Base-by-base conservation (phyloP, 1,140 invertebrate species). In the Drosophila watanabei region DNA sequence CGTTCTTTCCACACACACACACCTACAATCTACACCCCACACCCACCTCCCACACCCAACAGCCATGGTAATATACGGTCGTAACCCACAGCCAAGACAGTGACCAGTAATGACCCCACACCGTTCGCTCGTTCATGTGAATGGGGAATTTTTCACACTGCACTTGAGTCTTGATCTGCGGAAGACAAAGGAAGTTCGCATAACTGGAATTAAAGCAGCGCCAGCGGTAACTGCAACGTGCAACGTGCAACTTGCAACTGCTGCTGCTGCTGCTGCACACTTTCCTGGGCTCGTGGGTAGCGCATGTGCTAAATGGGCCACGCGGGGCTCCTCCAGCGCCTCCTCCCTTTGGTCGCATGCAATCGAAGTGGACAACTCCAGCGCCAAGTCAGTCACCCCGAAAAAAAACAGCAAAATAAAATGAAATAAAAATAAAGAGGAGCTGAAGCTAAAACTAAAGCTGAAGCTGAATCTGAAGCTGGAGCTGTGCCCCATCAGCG, bases 161-260 rank as follows among this genome's bases (percentile, higher is more conserved):
- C 69, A 80, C 79, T 80, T 69, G 84, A 79, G 80, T 41, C 49
- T 52, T 52, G 39, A 49, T 56, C 69, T 20, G 33, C 54, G 57
- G 70, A 80, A 83, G 83, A 89, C 86, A 90, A 89, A 89, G 79
- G 85, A 81, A 89, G 85, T 89, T 89, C 85, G 82, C 85, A 89
- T 85, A 89, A 85, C 86, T 86, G 86, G 85, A 89, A 89, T 89
- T 90, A 89, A 85, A 88, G 70, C 72, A 90, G 82, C 85, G 82
- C 78, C 54, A 69, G 60, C 79, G 57, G 73, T 66, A 73, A 63
- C 61, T 73, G 75, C 73, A 59, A 57, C 72, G 63, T 30, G 49
- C 68, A 28, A 9, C 60, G 24, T 35, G 59, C 59, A 24, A 16
- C 61, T 46, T 20, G 43, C 43, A 20, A 14, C 46, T 43, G 33